phyloP scores from a whole-genome alignment of 2,888 invertebrate genomes.

The Epistrophe grossulariae region DNA sequence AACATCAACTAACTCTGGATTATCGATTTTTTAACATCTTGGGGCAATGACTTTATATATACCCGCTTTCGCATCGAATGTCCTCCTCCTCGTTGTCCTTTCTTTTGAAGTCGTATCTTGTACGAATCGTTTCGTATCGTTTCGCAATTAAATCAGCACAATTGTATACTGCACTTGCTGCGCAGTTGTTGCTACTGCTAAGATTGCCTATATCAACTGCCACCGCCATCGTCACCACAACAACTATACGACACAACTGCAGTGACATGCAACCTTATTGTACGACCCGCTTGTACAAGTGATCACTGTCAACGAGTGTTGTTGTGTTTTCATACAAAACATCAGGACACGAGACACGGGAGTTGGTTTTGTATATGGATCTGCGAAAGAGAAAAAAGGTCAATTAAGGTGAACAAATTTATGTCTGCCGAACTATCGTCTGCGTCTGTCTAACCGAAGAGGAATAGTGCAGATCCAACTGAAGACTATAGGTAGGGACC shows the following conservation, averaged over 20 bases:
- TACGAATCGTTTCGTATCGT: constrained; percentile 32
- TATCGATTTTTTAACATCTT: constrained; percentile 49
- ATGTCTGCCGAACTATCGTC: constrained; percentile 65
- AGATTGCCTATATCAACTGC: neutral
- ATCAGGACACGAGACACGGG: constrained; percentile 60
- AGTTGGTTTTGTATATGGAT: constrained; percentile 47
- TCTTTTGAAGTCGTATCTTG: constrained; percentile 19
- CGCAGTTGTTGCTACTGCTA: constrained; percentile 46
- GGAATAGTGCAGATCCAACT: constrained; percentile 9
- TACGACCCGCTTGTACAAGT: constrained; percentile 66
- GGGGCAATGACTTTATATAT: constrained; percentile 55
- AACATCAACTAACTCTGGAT: constrained; percentile 31
- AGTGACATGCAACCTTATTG: constrained; percentile 62
- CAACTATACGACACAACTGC: neutral
- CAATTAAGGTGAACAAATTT: constrained; percentile 75
- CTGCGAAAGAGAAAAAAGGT: constrained; percentile 60
- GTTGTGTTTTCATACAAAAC: constrained; percentile 61
- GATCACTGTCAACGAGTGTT: constrained; percentile 72
- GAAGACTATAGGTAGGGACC: constrained; percentile 18
- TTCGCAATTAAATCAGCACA: constrained; percentile 70
- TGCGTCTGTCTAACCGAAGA: constrained; percentile 23
- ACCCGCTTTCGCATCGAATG: constrained; percentile 23
- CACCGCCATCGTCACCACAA: neutral
- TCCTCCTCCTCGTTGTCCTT: constrained; percentile 41
- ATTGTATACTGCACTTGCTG: constrained; percentile 71